Conservation (phyloP, 2,113 vertebrate genomes). For the Periophthalmus modestus region DNA sequence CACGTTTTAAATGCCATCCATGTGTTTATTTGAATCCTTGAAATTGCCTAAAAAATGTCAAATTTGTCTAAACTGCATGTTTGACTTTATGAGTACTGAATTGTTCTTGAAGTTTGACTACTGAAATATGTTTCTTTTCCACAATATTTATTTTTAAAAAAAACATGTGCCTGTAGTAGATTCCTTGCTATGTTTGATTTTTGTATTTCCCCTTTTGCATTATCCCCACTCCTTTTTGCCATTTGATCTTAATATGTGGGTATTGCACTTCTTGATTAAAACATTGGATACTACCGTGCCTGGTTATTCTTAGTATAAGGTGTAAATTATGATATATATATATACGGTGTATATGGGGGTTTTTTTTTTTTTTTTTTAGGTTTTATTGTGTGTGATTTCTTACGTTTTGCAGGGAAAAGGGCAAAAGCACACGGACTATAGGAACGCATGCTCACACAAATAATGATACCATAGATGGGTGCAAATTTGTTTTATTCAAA, state of each 20-base stretch:
- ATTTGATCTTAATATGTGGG: slow-evolving; percentile 1
- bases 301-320: background rate
- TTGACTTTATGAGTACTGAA: background rate
- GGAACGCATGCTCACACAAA: no score
- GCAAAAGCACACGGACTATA: no score
- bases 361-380: background rate
- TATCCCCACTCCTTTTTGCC: background rate
- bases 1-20: background rate
- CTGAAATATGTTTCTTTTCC: background rate
- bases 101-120: background rate
- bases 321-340: no score
- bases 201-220: background rate
- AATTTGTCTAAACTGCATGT: background rate
- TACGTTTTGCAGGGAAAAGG: no score
- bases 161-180: slow-evolving; percentile 3
- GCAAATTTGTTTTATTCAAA: no score
- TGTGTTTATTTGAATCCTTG: background rate
- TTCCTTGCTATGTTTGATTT: background rate
- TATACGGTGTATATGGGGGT: no score
- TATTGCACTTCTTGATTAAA: slow-evolving; percentile 12
- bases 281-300: slow-evolving; percentile 1
- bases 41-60: background rate
- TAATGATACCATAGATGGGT: no score
- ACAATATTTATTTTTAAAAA: background rate
- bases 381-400: no score